Evolutionary conservation across 1,140 invertebrate genomes (phyloP).

Genomic region (Sminthurinus signatus): DNA sequence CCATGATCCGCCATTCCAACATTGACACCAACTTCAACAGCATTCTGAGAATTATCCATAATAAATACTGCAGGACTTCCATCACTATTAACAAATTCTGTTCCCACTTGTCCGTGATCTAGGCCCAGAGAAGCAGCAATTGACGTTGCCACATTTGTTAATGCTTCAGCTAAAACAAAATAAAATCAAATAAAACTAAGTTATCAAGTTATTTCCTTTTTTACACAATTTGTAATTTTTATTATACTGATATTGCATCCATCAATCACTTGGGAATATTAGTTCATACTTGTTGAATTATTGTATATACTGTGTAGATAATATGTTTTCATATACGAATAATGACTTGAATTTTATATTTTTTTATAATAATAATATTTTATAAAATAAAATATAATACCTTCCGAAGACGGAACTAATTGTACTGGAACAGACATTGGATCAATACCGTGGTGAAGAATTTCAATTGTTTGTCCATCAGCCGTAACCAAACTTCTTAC

Average conservation of each 20-base stretch:
- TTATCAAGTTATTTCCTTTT: too few relatives aligned
- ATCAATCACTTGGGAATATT: too few relatives aligned
- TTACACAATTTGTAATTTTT: constrained; percentile 46
- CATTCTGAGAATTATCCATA: constrained; percentile 27
- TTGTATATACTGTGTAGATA: constrained; percentile 33
- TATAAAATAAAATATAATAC: constrained; percentile 22
- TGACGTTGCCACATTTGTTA: constrained; percentile 51
- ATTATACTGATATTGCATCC: not conserved
- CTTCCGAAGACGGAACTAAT: constrained; percentile 36
- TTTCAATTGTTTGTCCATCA: constrained; percentile 34
- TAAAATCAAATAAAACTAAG: too few relatives aligned
- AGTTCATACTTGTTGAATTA: too few relatives aligned
- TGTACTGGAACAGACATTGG: constrained; percentile 18
- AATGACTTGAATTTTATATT: too few relatives aligned
- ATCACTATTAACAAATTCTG: constrained; percentile 23
- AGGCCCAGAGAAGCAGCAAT: constrained; percentile 56
- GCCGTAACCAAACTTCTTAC: constrained; percentile 21
- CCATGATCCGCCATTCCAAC: constrained; percentile 27
- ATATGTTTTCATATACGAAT: too few relatives aligned
- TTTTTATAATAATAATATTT: too few relatives aligned
- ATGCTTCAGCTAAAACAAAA: constrained; percentile 51
- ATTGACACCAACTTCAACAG: constrained; percentile 29
- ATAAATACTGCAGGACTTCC: constrained; percentile 28
- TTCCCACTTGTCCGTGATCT: constrained; percentile 41
- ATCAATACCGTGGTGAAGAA: constrained; percentile 28